Evolutionary conservation across 2,797 vertebrate genomes (phyloP), one percentile per base, ranked within the genome.

Genomic region (Lutjanus argentimaculatus): DNA sequence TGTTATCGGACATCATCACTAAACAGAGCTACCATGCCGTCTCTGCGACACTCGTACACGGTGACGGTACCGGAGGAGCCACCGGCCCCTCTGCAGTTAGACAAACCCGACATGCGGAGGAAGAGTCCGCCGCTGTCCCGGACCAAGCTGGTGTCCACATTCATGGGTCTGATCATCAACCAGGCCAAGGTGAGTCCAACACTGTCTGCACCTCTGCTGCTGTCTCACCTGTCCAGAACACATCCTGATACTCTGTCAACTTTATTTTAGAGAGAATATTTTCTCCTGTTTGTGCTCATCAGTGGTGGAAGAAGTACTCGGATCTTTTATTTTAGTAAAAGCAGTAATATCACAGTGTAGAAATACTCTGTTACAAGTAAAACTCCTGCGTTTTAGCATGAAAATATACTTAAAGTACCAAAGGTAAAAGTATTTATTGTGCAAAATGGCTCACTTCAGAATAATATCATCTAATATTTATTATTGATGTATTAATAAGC

Each of bases 141-240:
- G 19, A 96, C 94, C 80, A 83, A 95, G 92, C 94, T 97, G 92
- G 90, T 94, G 82, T 95, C 95, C 45, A 89, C 95, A 4, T 96
- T 97, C 93, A 96, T 96, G 89, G 97, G 97, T 85, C 94, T 97
- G 61, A 96, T 97, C 89, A 95, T 97, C 94, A 97, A 97, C 95
- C 96, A 96, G 92, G 96, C 95, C 92, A 97, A 97, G 97, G 97
- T 97, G 94, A 86, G 93, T 86, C 65, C 74, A 8, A 6, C 7
- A 7, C 14, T n/a, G 45, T 0, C 22, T 40, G 19, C 70, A 71
- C 67, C 53, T 52, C 48, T 25, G 14, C 25, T 8, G 16, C 48
- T 67, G 67, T 9, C 70, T 40, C 59, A 61, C 45, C 61, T 65
- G 13, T 10, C 6, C 4, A 5, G 1, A 10, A 52, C 30, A 3